phyloP scores from a whole-genome alignment of 2,797 vertebrate genomes.

The Parambassis ranga region DNA sequence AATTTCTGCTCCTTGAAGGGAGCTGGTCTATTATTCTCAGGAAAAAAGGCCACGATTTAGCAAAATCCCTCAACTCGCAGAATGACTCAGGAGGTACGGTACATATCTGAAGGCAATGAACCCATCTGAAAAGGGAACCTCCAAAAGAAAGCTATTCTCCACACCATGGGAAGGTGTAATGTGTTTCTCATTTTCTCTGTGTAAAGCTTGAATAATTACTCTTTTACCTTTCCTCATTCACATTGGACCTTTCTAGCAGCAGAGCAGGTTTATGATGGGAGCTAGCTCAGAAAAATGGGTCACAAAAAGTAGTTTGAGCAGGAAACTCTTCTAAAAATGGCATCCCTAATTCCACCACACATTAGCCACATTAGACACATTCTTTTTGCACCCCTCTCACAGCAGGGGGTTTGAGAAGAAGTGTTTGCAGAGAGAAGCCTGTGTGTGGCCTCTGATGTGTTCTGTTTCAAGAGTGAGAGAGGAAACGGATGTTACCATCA shows the following conservation, averaged over 20 bases:
- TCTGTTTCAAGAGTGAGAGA: background rate
- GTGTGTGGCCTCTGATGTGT: constrained; percentile 3
- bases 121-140: background rate
- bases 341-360: background rate
- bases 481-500: background rate
- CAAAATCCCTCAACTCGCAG: background rate
- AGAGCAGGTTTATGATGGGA: background rate
- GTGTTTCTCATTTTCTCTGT: background rate
- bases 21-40: constrained; percentile 12
- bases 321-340: background rate
- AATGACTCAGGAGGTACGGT: background rate
- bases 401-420: background rate
- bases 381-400: background rate
- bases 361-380: background rate
- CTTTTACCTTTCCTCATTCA: background rate
- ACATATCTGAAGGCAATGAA: constrained; percentile 25
- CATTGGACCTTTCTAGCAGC: background rate
- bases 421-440: too few relatives aligned
- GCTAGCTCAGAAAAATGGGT: background rate
- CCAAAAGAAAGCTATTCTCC: background rate
- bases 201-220: constrained; percentile 5
- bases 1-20: constrained; percentile 5
- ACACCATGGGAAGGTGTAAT: background rate
- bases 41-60: constrained; percentile 15
- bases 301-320: background rate